Evolutionary conservation across 2,113 vertebrate species (phyloP), one percentile per base, ranked within the genome.

Genomic region (Leptocoma aspasia): DNA sequence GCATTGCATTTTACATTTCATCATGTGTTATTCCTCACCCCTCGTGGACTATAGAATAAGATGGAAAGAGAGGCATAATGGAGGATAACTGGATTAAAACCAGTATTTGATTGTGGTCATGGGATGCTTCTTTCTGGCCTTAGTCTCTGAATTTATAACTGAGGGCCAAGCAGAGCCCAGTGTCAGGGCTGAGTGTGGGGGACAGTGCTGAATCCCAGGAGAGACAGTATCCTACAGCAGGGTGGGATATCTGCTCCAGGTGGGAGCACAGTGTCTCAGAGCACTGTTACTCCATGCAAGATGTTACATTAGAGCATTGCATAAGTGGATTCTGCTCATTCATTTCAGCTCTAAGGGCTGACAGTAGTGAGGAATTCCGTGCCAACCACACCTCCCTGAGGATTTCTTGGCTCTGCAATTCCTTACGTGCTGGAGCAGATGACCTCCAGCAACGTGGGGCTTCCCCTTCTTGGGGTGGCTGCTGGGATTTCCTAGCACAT

Each of bases 341-440:
- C n/a, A 15, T 66, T 85, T 63, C 79, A 59, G 22, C 57, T 72
- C 63, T 69, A 17, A 44, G 63, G 44, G 44, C 57, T 77, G 50
- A 92, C 26, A 81, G 28, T 3, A 56, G 26, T 2, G 68, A 66
- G 64, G 37, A 75, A 28, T 45, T 57, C 70, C 8, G 0, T 87
- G 81, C 83, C 28, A 47, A 0, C 69, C 42, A 23, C 56, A 39
- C 15, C 22, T 87, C 50, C 47, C 77, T 37, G 69, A 50, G 60
- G 84, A 84, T 77, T 84, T 91, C 64, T 86, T 65, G 60, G 60
- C 54, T 84, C 27, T 68, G 20, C 17, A 21, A 66, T 92, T 69
- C 35, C 28, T 59, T 39, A 24, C 2, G 1, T 90, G 71, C 57
- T 80, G 53, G 27, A 56, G 21, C 21, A 65, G 61, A 52, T n/a